Evolutionary conservation across 1,140 invertebrate genomes (phyloP).

Genomic region (Leucophenga varia): DNA sequence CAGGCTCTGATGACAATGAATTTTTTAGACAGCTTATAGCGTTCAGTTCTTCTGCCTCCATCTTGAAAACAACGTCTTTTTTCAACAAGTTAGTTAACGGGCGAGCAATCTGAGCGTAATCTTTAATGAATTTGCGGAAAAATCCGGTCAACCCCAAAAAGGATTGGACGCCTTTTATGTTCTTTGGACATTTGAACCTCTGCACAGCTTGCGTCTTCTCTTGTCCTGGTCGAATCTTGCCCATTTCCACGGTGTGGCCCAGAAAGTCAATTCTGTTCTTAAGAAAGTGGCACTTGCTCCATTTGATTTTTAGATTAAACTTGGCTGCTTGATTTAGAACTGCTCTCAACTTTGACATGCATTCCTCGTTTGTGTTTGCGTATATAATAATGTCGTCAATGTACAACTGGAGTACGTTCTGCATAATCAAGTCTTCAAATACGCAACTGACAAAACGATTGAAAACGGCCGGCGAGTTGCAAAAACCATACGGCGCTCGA

Average conservation of each 20-base stretch:
- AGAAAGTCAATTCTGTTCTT: conserved; percentile 3
- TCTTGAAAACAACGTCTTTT: conserved; percentile 6
- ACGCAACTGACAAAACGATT: conserved; percentile 8
- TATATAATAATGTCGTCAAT: conserved; percentile 24
- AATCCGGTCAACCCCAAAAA: conserved; percentile 7
- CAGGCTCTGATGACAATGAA: background rate
- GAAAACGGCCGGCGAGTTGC: conserved; percentile 8
- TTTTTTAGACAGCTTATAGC: conserved; percentile 1
- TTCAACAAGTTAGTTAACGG: conserved; percentile 8
- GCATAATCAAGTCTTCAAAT: conserved; percentile 5
- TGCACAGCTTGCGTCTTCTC: conserved; percentile 10
- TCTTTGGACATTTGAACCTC: background rate
- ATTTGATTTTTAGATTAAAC: conserved; percentile 12
- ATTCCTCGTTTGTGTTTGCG: conserved; percentile 1
- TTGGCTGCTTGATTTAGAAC: conserved; percentile 7
- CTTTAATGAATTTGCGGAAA: conserved; percentile 10
- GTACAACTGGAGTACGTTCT: conserved; percentile 15
- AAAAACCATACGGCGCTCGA: conserved; percentile 10
- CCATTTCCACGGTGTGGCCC: conserved; percentile 3
- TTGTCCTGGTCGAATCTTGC: background rate
- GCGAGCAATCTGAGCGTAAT: conserved; percentile 8
- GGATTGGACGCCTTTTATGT: conserved; percentile 1
- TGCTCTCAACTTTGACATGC: conserved; percentile 8
- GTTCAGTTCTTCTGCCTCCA: background rate
- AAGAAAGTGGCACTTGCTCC: conserved; percentile 14